A percentile compares a stretch with the other conserved stretches of the same genome.
Evolutionary conservation across 2,888 invertebrate species (phyloP).

Genomic region (Conchocele bisecta): DNA sequence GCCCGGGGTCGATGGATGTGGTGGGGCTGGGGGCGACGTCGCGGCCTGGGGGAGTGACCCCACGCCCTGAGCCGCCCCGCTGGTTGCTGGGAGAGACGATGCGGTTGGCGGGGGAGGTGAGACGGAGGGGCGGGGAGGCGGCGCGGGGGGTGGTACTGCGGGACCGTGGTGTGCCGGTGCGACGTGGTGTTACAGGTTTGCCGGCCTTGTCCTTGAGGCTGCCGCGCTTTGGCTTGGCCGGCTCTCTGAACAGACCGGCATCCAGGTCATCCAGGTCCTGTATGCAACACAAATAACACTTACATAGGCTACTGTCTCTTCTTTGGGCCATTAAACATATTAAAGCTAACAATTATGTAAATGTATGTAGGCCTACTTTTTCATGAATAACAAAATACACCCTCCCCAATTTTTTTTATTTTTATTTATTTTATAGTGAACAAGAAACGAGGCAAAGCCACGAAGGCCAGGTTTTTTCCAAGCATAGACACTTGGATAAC

Average conservation of each 20-base stretch:
- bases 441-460: no score
- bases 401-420: no score
- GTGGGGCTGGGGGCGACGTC: slow-evolving; percentile 40
- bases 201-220: slow-evolving; percentile 66
- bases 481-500: no score
- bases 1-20: slow-evolving; percentile 56
- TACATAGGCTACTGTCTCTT: no score
- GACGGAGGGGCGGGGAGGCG: slow-evolving; percentile 56
- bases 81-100: slow-evolving; percentile 65
- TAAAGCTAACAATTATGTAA: neutral
- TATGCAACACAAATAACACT: no score
- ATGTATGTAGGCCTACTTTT: no score
- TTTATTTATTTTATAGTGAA: no score
- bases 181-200: slow-evolving; percentile 68
- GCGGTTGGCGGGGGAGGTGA: slow-evolving; percentile 64
- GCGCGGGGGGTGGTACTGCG: slow-evolving; percentile 63
- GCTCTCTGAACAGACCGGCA: slow-evolving; percentile 73
- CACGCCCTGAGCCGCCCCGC: slow-evolving; percentile 34
- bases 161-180: slow-evolving; percentile 66
- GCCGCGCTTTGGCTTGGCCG: slow-evolving; percentile 68
- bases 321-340: no score
- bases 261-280: slow-evolving; percentile 80
- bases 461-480: no score
- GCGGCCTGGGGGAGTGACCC: slow-evolving; percentile 39
- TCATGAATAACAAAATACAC: no score